These are phyloP conservation scores for Monodelphis domestica DNA, from an alignment of 2,797 vertebrate genomes.

Conservation along the genomic window DNA sequence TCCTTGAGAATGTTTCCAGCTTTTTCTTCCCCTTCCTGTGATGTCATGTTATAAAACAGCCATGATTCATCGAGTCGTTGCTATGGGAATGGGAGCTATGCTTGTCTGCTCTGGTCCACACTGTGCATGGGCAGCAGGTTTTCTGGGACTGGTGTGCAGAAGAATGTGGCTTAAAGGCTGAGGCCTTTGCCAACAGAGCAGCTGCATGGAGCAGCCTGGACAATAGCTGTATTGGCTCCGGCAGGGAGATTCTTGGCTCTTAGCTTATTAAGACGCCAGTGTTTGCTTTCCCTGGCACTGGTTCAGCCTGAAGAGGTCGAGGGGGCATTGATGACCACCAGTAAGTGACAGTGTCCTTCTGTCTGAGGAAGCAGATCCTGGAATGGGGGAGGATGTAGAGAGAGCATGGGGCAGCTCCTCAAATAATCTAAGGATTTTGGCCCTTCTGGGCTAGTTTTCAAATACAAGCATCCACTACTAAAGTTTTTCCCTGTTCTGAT, in stretches of 20 bases:
- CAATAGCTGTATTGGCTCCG: neutral
- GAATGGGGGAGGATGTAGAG: neutral
- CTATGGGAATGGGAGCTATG: constrained; percentile 73
- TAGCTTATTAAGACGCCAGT: constrained; percentile 1
- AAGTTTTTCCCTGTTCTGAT: neutral
- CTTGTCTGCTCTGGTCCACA: constrained; percentile 49
- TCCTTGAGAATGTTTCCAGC: neutral
- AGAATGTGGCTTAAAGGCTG: constrained; percentile 31
- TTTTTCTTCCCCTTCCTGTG: constrained; percentile 67
- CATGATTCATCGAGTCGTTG: constrained; percentile 73
- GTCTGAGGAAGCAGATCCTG: neutral
- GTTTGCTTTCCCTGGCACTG: constrained; percentile 20
- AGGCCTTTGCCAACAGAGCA: constrained; percentile 13
- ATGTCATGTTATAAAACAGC: constrained; percentile 70
- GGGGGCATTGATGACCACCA: neutral
- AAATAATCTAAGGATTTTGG: neutral
- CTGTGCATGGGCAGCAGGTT: constrained; percentile 42
- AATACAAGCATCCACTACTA: neutral
- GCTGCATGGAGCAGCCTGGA: neutral
- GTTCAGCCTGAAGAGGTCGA: neutral
- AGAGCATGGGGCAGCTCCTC: neutral
- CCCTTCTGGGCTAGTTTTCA: neutral
- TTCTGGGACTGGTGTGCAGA: constrained; percentile 37
- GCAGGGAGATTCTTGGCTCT: neutral
- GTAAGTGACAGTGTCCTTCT: constrained; percentile 58